Evolutionary conservation across 2,797 vertebrate species (phyloP), one percentile per base, ranked within the genome.

Genomic region (Anguilla obscura): DNA sequence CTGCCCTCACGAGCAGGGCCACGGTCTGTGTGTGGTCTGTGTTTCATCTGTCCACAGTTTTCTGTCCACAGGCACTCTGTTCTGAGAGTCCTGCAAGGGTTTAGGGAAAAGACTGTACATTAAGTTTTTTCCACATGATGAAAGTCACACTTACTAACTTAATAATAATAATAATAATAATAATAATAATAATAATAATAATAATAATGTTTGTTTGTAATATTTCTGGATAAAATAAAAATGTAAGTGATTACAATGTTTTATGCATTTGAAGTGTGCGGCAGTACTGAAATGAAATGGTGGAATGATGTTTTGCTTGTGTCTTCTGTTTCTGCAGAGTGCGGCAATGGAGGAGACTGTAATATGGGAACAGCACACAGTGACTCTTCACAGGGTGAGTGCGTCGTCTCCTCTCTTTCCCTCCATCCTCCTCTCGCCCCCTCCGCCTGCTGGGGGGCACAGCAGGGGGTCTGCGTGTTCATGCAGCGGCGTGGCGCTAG

Each of bases 311-410:
- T 80, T 40, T 71, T 18, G 1, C 82, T 79, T 14, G 56, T 84
- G 8, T 58, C 5, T 89, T 16, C 80, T 33, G 45, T 85, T 89
- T 12, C 91, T 90, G 74, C 94, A 98, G 97, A 98, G 93, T 92
- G 96, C 97, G 95, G 93, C 96, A 91, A 98, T 98, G 97, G 97
- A 98, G 96, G 97, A 98, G 95, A 97, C 97, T 0, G 97, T 97
- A 88, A 98, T 97, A 96, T 98, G 97, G 97, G 97, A 98, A 94
- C 97, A 98, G 90, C 97, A 98, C 93, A 98, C 97, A 66, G 97
- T 98, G 92, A 97, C 97, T 83, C 97, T 98, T 94, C 97, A 98
- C 96, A 97, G 97, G 96, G 99, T 99, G 92, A 95, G 98, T 95
- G 91, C 83, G 69, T 92, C 48, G 86, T 60, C 69, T 56, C 88